Base-by-base conservation (phyloP, 2,797 vertebrate species). In the Numenius phaeopus region DNA sequence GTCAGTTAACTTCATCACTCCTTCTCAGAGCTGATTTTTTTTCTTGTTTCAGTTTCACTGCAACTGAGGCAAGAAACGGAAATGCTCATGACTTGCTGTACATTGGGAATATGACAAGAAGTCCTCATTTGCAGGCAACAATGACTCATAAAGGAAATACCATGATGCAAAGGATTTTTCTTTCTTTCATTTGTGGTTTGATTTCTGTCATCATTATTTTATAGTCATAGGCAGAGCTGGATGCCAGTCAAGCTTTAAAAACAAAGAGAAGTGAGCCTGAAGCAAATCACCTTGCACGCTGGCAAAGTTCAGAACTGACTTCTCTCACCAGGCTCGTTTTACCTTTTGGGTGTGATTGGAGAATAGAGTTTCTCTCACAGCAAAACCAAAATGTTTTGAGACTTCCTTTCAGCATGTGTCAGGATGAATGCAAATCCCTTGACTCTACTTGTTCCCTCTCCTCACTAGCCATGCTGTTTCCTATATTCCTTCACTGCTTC, bases 321-420 rank as follows among this genome's bases (percentile, higher is more conserved):
- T 73, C 55, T 73, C 50, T 89, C 52, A 70, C 44, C 20, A 88
- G 87, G n/a, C 21, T 75, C 89, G 3, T 79, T 82, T 76, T 91
- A 79, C 62, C 62, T 87, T 90, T 84, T 57, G 70, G 50, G 78
- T 71, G 8, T 24, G 39, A 40, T 13, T 59, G 52, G 80, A 82
- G 90, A 88, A 69, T 14, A 80, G 70, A 80, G 44, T 61, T 95
- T 69, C 37, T 30, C 49, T 81, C 65, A 37, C 18, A 84, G 87
- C 78, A 89, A 80, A 89, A 94, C 14, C 32, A 24, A 82, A 85
- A 71, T 85, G 64, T 89, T 92, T 92, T 80, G 75, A 91, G 84
- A 78, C 29, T 87, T 92, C 49, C 44, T 95, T 94, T 87, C 52
- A 77, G 50, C 54, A 52, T 34, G 44, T 37, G 65, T 72, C 17